Conservation (phyloP, 2,888 invertebrate genomes). For the Papilio demoleus region DNA sequence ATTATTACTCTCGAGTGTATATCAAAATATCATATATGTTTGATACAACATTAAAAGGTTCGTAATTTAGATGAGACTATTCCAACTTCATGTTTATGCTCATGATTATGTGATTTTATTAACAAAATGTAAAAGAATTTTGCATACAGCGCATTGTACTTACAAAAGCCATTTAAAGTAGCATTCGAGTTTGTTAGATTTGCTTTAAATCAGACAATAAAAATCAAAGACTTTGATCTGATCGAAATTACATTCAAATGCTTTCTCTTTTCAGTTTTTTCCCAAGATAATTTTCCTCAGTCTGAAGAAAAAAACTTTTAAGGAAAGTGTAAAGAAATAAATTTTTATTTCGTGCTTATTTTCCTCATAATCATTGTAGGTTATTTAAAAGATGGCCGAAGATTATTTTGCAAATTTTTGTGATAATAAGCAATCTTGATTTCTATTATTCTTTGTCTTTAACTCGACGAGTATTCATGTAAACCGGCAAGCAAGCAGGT, state of each 20-base stretch:
- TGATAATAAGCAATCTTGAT: background rate
- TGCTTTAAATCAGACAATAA: background rate
- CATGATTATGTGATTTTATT: too few relatives aligned
- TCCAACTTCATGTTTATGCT: too few relatives aligned
- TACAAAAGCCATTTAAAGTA: background rate
- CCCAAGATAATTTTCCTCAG: background rate
- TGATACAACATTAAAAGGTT: too few relatives aligned
- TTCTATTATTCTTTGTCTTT: background rate
- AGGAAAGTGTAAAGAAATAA: background rate
- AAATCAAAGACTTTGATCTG: background rate
- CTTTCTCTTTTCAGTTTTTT: background rate
- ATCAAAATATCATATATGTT: too few relatives aligned
- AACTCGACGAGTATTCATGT: constrained; percentile 6
- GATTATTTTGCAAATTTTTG: background rate
- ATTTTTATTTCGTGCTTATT: background rate
- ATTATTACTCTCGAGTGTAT: too few relatives aligned
- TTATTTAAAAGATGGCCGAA: background rate
- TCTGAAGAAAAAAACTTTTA: background rate
- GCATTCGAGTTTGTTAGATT: background rate
- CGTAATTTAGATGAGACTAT: too few relatives aligned
- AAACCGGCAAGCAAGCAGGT: constrained; percentile 12
- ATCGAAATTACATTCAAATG: background rate
- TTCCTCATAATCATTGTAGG: background rate
- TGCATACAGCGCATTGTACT: too few relatives aligned
- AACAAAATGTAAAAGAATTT: background rate